These are phyloP conservation scores for Frankliniella fusca DNA, from an alignment of 2,888 invertebrate genomes.

Conservation along the genomic window DNA sequence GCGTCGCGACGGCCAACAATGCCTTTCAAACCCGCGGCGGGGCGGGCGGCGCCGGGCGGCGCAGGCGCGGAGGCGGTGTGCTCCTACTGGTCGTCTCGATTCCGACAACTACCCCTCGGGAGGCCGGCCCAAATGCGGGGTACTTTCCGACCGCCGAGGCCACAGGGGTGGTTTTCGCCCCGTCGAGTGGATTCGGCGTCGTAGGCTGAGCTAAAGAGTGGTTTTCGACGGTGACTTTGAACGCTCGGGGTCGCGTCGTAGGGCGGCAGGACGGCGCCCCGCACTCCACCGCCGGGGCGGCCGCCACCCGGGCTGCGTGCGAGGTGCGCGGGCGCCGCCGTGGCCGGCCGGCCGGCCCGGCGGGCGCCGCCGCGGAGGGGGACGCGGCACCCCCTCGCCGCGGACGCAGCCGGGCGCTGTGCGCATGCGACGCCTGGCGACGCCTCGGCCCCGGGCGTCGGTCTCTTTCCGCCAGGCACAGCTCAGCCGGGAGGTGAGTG, in stretches of 20 bases:
- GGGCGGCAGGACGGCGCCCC: background rate
- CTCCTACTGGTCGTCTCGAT: background rate
- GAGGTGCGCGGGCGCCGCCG: background rate
- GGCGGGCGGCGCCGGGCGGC: background rate
- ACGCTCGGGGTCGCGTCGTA: background rate
- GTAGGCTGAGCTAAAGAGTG: background rate
- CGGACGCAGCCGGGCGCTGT: slow-evolving; percentile 9
- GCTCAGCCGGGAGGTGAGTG: slow-evolving; percentile 1
- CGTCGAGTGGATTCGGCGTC: background rate
- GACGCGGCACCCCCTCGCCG: background rate
- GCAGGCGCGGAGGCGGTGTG: background rate
- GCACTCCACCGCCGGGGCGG: background rate
- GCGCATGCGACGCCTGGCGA: background rate
- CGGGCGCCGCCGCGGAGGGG: background rate
- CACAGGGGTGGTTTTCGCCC: background rate
- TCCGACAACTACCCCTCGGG: slow-evolving; percentile 1
- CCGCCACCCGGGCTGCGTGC: background rate
- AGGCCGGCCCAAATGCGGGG: background rate
- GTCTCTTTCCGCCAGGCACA: slow-evolving; percentile 4
- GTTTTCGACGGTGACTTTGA: no score
- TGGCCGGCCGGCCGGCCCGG: background rate
- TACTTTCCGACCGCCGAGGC: background rate
- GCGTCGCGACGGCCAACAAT: background rate
- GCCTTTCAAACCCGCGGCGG: background rate
- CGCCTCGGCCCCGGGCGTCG: slow-evolving; percentile 3